Base-by-base conservation (phyloP, 2,113 vertebrate genomes). In the Chrysemys picta region DNA sequence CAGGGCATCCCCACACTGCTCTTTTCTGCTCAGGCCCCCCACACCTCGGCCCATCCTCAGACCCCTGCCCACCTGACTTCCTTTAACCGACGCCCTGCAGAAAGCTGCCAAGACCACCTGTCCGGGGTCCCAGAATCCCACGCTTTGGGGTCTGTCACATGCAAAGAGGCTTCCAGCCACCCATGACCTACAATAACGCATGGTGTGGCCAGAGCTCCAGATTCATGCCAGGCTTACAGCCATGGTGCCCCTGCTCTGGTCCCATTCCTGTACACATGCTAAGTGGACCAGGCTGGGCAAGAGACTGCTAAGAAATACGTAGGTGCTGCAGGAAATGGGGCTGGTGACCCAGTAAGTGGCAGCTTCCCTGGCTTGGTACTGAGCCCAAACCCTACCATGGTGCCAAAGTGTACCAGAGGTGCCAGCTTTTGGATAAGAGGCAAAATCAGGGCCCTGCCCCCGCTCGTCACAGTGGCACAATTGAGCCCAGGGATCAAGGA, bases 141-240 rank as follows among this genome's bases (percentile, higher is more conserved):
- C 0, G 1, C 16, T 14, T 16, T 29, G 57, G 56, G 42, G 27
- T 84, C 80, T 62, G 27, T 86, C 90, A 80, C 0, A 0, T 31
- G 91, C 84, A 76, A 57, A 47, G 31, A 54, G 42, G 16, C 56
- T 80, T 89, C 91, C 54, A 35, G 22, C 14, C 84, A 35, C 35
- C 24, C 49, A 52, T 0, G 1, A 8, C 84, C 35, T 9, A 69
- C 62, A 62, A 35, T 31, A 62, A 31, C 13, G 6, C 31, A 29
- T 16, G 29, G 29, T 14, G 13, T 13, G 6, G 59, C 31, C 59
- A 7, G 59, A 29, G 25, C 14, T 62, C 13, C 59, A 13, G 3
- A 54, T 22, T 62, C 29, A 62, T 54, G 53, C 53, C 53, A 54
- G 53, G 53, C 21, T 54, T 54, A 21, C 13, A 17, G 59, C 59